A percentile compares a stretch with the other conserved stretches of the same genome.
phyloP scores from a whole-genome alignment of 2,113 vertebrate species.

The Prolemur simus region DNA sequence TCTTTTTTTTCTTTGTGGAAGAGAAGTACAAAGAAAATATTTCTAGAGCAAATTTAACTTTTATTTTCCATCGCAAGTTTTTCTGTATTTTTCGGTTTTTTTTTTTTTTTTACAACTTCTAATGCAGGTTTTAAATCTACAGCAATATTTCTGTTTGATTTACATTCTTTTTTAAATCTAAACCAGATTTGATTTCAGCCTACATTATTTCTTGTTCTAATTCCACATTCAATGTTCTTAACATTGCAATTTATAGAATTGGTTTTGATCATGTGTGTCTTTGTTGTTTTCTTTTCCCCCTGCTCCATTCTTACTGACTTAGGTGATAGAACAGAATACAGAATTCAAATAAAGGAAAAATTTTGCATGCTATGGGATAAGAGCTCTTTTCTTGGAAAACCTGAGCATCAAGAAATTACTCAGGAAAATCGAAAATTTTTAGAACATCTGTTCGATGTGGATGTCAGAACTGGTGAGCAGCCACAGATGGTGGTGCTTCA shows the following conservation, averaged over 20 bases:
- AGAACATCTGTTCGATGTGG: background rate
- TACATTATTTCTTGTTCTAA: background rate
- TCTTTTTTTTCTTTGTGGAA: background rate
- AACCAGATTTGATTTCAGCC: slow-evolving; percentile 29
- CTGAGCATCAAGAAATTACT: background rate
- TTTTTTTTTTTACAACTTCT: background rate
- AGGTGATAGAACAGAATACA: slow-evolving; percentile 67
- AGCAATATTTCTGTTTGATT: background rate
- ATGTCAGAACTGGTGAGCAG: background rate
- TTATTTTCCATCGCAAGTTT: background rate
- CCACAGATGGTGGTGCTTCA: slow-evolving; percentile 62
- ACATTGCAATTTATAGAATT: background rate
- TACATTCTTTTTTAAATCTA: background rate
- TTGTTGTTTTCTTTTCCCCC: background rate
- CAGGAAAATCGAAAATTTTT: background rate
- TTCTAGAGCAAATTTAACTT: background rate
- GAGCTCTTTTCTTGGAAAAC: background rate
- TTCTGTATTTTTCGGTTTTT: background rate
- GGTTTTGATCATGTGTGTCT: background rate
- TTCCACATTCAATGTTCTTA: background rate
- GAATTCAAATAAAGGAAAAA: slow-evolving; percentile 26
- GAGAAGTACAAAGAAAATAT: slow-evolving; percentile 13
- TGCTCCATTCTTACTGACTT: background rate
- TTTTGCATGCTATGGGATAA: slow-evolving; percentile 2
- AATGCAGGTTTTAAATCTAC: background rate